phyloP scores from a whole-genome alignment of 2,797 vertebrate genomes.

The Argyrosomus regius region DNA sequence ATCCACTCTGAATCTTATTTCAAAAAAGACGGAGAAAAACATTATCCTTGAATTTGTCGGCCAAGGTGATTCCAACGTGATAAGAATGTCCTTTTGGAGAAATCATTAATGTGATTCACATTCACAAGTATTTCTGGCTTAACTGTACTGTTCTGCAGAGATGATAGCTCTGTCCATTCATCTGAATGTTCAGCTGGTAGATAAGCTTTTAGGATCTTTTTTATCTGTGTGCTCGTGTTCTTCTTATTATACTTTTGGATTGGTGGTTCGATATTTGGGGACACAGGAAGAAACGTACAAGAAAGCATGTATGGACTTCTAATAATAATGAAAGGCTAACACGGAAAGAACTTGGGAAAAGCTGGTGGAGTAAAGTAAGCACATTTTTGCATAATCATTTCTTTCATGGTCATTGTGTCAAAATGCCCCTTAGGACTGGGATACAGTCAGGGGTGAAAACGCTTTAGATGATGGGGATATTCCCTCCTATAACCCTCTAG shows the following conservation, averaged over 20 bases:
- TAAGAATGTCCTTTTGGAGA: neutral
- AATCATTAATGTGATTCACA: neutral
- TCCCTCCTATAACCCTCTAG: no score
- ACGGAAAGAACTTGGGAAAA: neutral
- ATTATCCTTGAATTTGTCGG: neutral
- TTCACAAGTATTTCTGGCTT: neutral
- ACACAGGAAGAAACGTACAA: neutral
- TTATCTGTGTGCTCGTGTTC: neutral
- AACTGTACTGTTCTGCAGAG: neutral
- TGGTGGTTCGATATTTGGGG: neutral
- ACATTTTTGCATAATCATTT: no score
- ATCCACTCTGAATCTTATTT: neutral
- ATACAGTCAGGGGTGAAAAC: neutral
- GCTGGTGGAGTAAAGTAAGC: neutral
- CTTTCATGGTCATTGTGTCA: neutral
- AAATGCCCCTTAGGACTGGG: neutral
- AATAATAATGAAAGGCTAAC: neutral
- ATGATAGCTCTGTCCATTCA: neutral
- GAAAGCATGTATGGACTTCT: neutral
- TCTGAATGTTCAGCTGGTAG: neutral
- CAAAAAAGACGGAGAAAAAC: neutral
- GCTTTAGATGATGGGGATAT: no score
- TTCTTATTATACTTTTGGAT: neutral
- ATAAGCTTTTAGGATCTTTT: neutral
- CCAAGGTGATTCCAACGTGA: conserved; percentile 5